Evolutionary conservation across 1,140 invertebrate genomes (phyloP), one percentile per base, ranked within the genome.

Genomic region (Eumeta japonica): DNA sequence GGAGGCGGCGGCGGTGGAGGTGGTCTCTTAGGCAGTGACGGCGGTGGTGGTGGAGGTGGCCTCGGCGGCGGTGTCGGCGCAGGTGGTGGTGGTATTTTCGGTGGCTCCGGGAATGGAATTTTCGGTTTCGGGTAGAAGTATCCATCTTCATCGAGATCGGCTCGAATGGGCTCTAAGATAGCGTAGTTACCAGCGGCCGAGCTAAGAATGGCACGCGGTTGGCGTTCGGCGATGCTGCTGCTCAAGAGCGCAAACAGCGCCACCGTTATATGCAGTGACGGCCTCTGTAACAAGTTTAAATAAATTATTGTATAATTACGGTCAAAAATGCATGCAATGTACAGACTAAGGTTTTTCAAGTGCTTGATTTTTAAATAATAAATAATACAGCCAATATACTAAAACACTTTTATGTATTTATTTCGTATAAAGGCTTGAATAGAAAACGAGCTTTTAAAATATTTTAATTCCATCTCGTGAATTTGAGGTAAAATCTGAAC

Each of bases 81-180:
- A 3, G 58, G 54, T 14, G 37, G 38, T n/a, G 46, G 47, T 13
- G 36, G 34, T n/a, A n/a, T n/a, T n/a, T n/a, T n/a, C n/a, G n/a
- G n/a, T 9, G 57, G 54, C 18, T 60, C 56, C 10, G 58, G 58
- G 52, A 68, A 72, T 1, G 63, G 63, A 30, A 72, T 62, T 28
- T 58, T 55, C 10, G 67, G 67, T 39, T 62, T 65, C 7, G 67
- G 65, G 37, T 72, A 72, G 47, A 70, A 72, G 45, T 73, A 73
- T 0, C 68, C 68, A 42, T 73, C 68, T 42, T 73, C 68, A 37
- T 73, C 45, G 1, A 73, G 44, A 13, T 52, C 45, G 1, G 64
- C 61, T 5, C 39, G 39, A 39, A 73, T 71, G 0, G 59, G 66
- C 2, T 63, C 66, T 3, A 68, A 29, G 5, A 72, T 53, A 1